These are phyloP conservation scores for Lynx canadensis DNA, from an alignment of 2,113 vertebrate genomes.

Conservation along the genomic window DNA sequence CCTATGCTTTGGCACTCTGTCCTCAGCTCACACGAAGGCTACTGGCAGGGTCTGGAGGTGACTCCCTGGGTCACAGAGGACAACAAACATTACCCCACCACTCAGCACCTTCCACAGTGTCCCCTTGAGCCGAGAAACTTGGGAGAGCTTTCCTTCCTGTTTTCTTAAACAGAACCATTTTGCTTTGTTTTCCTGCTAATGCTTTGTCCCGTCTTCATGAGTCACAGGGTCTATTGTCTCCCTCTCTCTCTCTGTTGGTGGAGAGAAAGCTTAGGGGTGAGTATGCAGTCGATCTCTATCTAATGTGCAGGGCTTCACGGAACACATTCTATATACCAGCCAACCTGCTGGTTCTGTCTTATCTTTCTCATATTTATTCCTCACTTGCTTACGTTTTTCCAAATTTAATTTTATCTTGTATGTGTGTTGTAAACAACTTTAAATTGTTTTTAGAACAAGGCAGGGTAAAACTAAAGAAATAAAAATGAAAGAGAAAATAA, in stretches of 20 bases:
- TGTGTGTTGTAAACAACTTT: conserved; percentile 40
- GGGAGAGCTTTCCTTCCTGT: background rate
- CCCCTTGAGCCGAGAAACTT: background rate
- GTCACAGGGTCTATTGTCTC: background rate
- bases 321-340: background rate
- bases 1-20: background rate
- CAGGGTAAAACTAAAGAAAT: conserved; percentile 46
- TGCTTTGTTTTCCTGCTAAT: background rate
- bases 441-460: conserved; percentile 55
- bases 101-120: background rate
- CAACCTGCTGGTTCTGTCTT: background rate
- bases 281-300: background rate
- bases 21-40: background rate
- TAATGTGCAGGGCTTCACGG: background rate
- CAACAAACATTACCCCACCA: background rate
- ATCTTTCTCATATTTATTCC: conserved; percentile 7
- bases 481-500: conserved; percentile 33
- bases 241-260: background rate
- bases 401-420: conserved; percentile 58
- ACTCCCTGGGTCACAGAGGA: background rate
- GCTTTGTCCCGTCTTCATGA: background rate
- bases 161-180: background rate
- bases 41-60: background rate
- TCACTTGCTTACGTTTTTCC: conserved; percentile 8
- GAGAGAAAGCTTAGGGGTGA: background rate